Conservation (phyloP, 2,113 vertebrate genomes). For the Rhinoderma darwinii region DNA sequence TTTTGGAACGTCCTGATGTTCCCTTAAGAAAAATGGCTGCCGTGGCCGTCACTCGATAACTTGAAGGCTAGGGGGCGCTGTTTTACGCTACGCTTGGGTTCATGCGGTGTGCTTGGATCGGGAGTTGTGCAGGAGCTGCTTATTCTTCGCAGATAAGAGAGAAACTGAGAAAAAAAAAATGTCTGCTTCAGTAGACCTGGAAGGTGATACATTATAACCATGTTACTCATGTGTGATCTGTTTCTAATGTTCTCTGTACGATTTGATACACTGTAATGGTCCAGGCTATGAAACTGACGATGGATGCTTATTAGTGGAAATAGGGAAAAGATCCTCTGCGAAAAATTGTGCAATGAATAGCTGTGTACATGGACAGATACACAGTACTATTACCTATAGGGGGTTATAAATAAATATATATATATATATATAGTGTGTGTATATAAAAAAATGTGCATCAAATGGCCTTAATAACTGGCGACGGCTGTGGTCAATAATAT, state of each 20-base stretch:
- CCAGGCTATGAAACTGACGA: too few relatives aligned
- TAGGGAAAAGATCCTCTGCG: too few relatives aligned
- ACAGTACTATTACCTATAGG: too few relatives aligned
- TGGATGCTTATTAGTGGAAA: too few relatives aligned
- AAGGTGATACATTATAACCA: neutral
- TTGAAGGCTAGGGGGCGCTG: neutral
- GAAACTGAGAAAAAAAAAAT: neutral
- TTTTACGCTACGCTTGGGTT: neutral
- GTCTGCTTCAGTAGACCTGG: neutral
- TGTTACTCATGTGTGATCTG: neutral
- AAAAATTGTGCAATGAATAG: too few relatives aligned
- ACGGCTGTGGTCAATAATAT: too few relatives aligned
- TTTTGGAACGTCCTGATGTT: neutral
- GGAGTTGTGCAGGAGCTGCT: neutral
- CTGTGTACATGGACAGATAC: too few relatives aligned
- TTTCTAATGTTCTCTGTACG: neutral
- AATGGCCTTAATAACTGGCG: too few relatives aligned
- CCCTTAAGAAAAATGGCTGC: constrained; percentile 5
- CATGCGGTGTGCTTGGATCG: neutral
- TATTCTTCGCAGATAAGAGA: neutral
- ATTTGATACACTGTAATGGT: too few relatives aligned
- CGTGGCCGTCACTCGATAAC: neutral
- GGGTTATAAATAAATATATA: too few relatives aligned
- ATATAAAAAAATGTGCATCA: too few relatives aligned
- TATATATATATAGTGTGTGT: too few relatives aligned